phyloP scores from a whole-genome alignment of 1,140 invertebrate species.

The Linepithema humile region DNA sequence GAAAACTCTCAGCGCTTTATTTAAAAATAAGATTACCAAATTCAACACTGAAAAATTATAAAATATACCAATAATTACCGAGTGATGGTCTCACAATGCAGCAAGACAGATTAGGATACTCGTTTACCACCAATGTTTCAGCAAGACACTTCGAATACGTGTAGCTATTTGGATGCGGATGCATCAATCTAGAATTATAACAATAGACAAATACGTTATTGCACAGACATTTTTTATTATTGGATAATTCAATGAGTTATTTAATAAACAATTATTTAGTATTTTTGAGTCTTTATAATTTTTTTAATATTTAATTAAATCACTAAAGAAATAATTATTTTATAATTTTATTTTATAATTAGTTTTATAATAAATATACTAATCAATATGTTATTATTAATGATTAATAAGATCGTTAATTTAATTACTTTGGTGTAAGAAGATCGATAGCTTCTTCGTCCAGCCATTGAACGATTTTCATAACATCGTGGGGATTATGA shows the following conservation, averaged over 20 bases:
- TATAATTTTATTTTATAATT: too few relatives aligned
- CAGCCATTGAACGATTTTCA: constrained; percentile 89
- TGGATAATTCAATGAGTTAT: neutral
- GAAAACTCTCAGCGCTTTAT: too few relatives aligned
- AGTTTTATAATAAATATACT: too few relatives aligned
- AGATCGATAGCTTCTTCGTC: constrained; percentile 87
- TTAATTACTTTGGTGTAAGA: constrained; percentile 86
- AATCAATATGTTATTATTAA: neutral
- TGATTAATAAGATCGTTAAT: neutral
- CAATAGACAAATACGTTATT: neutral
- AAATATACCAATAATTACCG: constrained; percentile 84
- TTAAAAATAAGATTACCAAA: too few relatives aligned
- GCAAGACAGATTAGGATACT: constrained; percentile 87
- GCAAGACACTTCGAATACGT: constrained; percentile 90
- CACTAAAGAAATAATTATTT: too few relatives aligned
- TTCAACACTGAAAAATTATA: too few relatives aligned
- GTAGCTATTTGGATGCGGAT: constrained; percentile 91
- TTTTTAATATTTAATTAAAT: too few relatives aligned
- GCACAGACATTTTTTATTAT: neutral
- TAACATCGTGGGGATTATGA: constrained; percentile 88
- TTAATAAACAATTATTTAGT: too few relatives aligned
- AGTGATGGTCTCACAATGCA: constrained; percentile 89
- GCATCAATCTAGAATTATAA: constrained; percentile 78
- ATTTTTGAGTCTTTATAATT: too few relatives aligned
- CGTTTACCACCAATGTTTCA: constrained; percentile 87